These are phyloP conservation scores for Gambusia affinis DNA, from an alignment of 2,113 vertebrate genomes.

Conservation along the genomic window DNA sequence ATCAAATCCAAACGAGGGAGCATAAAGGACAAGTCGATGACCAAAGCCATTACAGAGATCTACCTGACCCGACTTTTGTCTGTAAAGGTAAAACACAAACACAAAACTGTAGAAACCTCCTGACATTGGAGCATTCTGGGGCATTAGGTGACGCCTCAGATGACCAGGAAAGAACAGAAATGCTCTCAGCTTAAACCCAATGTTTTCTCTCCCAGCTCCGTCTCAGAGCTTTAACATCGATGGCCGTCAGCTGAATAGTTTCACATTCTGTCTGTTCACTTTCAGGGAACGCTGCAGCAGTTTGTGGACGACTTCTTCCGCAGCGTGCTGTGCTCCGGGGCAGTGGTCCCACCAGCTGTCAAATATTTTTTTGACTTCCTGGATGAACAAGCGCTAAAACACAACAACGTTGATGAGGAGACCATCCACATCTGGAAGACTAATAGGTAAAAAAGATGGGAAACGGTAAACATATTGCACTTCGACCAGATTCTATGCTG, in stretches of 20 bases:
- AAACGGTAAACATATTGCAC: neutral
- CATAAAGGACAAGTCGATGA: conserved; percentile 96
- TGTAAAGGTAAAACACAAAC: conserved; percentile 92
- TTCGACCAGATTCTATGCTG: neutral
- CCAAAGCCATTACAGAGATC: conserved; percentile 99
- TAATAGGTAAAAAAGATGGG: conserved; percentile 83
- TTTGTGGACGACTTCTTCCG: conserved; percentile 98
- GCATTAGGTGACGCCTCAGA: neutral
- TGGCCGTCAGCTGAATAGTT: conserved; percentile 30
- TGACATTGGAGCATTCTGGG: conserved; percentile 13
- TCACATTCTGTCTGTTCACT: conserved; percentile 47
- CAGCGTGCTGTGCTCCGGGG: conserved; percentile 90
- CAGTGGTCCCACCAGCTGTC: conserved; percentile 92
- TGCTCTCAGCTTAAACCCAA: neutral
- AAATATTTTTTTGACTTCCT: conserved; percentile 99
- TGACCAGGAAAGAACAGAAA: neutral
- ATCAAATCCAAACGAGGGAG: conserved; percentile 95
- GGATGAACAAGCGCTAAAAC: conserved; percentile 95
- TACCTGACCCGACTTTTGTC: conserved; percentile 97
- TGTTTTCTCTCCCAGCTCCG: neutral
- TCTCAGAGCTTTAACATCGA: conserved; percentile 23
- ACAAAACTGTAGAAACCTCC: conserved; percentile 14
- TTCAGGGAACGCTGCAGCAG: conserved; percentile 96
- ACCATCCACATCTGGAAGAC: conserved; percentile 99
- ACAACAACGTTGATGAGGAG: conserved; percentile 94